A percentile compares a stretch with the other conserved stretches of the same genome.
phyloP scores from a whole-genome alignment of 2,113 vertebrate species.

The Mixornis gularis region DNA sequence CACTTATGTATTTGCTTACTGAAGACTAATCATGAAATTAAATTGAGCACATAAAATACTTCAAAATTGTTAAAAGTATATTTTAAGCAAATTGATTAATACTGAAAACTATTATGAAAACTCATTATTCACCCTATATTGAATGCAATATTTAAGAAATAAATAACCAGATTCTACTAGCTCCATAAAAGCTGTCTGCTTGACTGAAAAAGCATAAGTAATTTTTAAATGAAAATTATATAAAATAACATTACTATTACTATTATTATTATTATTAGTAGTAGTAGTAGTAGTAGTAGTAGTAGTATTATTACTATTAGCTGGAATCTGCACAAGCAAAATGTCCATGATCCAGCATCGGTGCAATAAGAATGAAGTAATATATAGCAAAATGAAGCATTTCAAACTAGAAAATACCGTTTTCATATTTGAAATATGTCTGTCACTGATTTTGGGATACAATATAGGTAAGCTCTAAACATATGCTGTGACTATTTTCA shows the following conservation, averaged over 20 bases:
- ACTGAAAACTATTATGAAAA: background rate
- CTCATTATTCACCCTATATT: background rate
- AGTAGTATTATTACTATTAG: background rate
- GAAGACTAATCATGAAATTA: background rate
- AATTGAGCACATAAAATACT: background rate
- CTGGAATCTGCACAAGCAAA: background rate
- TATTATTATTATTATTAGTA: background rate
- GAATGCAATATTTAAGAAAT: background rate
- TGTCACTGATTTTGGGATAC: background rate
- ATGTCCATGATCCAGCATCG: accelerated
- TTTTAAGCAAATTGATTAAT: background rate
- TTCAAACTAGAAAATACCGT: background rate
- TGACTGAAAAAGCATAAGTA: background rate
- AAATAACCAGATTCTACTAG: background rate
- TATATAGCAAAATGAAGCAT: background rate
- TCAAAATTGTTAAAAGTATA: background rate
- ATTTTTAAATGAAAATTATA: background rate
- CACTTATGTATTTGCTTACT: background rate
- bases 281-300: too few species aligned
- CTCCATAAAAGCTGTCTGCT: background rate
- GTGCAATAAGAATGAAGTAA: background rate
- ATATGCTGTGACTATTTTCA: background rate
- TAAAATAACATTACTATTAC: background rate
- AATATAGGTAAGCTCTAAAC: background rate
- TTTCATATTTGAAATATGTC: background rate